phyloP scores from a whole-genome alignment of 2,797 vertebrate genomes.

The Argya squamiceps region DNA sequence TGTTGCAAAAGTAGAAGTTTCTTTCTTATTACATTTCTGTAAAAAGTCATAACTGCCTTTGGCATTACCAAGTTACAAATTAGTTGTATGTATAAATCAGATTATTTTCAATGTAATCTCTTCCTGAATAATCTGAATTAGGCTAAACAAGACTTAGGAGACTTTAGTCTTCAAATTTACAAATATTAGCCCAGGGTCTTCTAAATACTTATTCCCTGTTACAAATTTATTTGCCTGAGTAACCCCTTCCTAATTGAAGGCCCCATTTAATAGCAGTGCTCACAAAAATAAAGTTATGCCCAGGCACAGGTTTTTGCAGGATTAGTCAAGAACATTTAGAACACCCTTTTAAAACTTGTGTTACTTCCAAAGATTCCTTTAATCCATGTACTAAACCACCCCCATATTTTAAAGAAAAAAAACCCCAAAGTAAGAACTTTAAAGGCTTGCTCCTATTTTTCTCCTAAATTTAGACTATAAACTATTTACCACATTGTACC shows the following conservation, averaged over 20 bases:
- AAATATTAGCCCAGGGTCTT: not conserved
- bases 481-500: not conserved
- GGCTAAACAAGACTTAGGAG: not conserved
- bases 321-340: not conserved
- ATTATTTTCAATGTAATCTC: not conserved
- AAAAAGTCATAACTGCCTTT: not conserved
- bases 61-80: not conserved
- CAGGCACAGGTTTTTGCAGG: not conserved
- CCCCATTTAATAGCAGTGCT: not conserved
- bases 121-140: not conserved
- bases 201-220: not conserved
- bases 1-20: slow-evolving; percentile 1
- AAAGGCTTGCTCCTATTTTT: not conserved
- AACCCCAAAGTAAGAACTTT: not conserved
- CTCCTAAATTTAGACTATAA: not conserved
- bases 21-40: slow-evolving; percentile 7
- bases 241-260: not conserved
- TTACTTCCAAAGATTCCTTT: not conserved
- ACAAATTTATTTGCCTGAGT: not conserved
- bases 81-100: not conserved
- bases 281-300: not conserved
- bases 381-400: rapidly evolving
- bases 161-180: not conserved
- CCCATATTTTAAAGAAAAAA: not conserved
- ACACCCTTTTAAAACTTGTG: not conserved